A percentile compares a stretch with the other conserved stretches of the same genome.
phyloP scores from a whole-genome alignment of 2,113 vertebrate species.

The Myotis yumanensis region DNA sequence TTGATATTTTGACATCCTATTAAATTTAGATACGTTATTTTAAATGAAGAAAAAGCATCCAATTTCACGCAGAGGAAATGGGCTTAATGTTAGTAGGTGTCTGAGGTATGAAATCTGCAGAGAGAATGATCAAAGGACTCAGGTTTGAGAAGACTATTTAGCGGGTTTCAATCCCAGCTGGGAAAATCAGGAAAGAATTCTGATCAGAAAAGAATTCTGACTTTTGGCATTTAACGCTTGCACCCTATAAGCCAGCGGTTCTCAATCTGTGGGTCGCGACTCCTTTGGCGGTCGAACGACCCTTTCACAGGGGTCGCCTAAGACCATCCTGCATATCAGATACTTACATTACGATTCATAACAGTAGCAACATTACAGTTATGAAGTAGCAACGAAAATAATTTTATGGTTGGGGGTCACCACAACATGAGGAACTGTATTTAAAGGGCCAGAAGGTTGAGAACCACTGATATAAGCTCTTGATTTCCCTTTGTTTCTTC shows the following conservation, averaged over 20 bases:
- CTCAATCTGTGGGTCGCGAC: no score
- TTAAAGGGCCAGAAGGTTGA: no score
- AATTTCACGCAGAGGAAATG: background rate
- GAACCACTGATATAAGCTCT: background rate
- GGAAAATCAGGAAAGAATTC: background rate
- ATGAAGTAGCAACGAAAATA: no score
- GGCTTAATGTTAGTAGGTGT: background rate
- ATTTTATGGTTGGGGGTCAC: no score
- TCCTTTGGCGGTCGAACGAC: no score
- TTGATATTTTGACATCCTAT: background rate
- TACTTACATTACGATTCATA: no score
- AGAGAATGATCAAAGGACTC: background rate
- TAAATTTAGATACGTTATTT: background rate
- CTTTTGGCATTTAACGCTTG: background rate
- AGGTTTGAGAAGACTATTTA: background rate
- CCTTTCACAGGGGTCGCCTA: no score
- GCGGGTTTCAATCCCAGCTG: no score
- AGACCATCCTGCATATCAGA: no score
- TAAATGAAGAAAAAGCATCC: background rate
- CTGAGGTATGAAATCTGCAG: background rate
- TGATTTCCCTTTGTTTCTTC: background rate
- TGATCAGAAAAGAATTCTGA: background rate
- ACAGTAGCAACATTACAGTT: no score
- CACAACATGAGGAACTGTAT: no score
- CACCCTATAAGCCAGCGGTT: no score